Evolutionary conservation across 2,888 invertebrate species (phyloP), one percentile per base, ranked within the genome.

Genomic region (Blera fallax): DNA sequence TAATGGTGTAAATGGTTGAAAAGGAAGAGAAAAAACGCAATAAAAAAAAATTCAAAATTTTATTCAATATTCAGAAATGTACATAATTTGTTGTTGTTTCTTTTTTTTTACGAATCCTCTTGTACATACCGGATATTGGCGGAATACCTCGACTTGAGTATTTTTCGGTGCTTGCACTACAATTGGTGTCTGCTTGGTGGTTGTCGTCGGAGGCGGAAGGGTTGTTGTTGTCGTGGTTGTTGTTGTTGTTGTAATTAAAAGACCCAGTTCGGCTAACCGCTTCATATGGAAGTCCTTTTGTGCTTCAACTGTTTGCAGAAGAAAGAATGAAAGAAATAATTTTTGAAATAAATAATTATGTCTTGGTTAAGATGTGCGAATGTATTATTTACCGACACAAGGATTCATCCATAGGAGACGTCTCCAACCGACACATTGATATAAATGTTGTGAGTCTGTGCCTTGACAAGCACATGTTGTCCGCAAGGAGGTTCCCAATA

Each of bases 361-460:
- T 64, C 24, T 27, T 29, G 10, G 10, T 14, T 1, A 37, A 45
- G 11, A 32, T 40, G n/a, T 73, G 21, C 0, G 7, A n/a, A 18
- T 21, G 6, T n/a, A 45, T 29, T 83, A 93, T 96, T 95, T 92
- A 98, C 98, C 97, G 89, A 98, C 97, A 92, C 98, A 98, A 67
- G 97, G 97, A 92, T 98, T 98, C 81, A 97, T 95, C 97, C 98
- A 98, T 43, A 98, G 94, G 45, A 97, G 94, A 79, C 97, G 92
- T 90, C 97, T 97, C 97, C 98, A 98, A 67, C 97, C 97, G 0
- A 97, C 94, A 89, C 98, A 98, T 90, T 97, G 96, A 91, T 97
- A 97, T 37, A 97, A 93, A 91, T 97, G 96, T 43, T 95, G 95
- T 90, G 96, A 95, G 93, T 97, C 97, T 1, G 96, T 96, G 37